Percentiles rank a stretch among this genome's conserved stretches.
These are phyloP conservation scores for Drosophila prolongata DNA, from an alignment of 2,888 invertebrate species.

Conservation along the genomic window DNA sequence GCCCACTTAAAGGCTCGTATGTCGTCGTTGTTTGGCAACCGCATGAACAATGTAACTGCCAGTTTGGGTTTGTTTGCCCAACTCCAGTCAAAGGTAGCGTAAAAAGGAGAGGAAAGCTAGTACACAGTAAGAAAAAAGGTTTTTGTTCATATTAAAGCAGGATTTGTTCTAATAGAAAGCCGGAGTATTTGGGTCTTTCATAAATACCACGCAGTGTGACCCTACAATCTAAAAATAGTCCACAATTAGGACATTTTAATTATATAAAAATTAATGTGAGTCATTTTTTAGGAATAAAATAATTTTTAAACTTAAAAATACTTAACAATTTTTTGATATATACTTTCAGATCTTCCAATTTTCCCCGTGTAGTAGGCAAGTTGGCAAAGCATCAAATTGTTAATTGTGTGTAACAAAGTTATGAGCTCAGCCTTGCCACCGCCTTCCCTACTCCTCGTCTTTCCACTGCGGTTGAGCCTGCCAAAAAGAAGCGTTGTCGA, in stretches of 20 bases:
- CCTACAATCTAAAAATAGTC: background rate
- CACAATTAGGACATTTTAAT: background rate
- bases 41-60: conserved; percentile 53
- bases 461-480: conserved; percentile 35
- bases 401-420: conserved; percentile 82
- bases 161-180: too few relatives aligned
- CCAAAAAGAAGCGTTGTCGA: conserved; percentile 39
- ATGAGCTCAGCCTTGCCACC: conserved; percentile 65
- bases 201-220: too few relatives aligned
- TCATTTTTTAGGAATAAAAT: too few relatives aligned
- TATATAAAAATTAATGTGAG: too few relatives aligned
- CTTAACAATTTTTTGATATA: too few relatives aligned
- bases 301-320: too few relatives aligned
- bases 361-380: conserved; percentile 12
- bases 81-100: conserved; percentile 20
- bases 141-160: too few relatives aligned
- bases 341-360: too few relatives aligned
- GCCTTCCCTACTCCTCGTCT: background rate
- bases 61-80: conserved; percentile 29
- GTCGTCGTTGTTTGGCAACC: conserved; percentile 54
- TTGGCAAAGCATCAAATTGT: conserved; percentile 75
- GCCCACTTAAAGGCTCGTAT: conserved; percentile 51
- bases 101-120: background rate
- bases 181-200: too few relatives aligned
- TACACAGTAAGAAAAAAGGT: background rate